phyloP scores from a whole-genome alignment of 2,113 vertebrate species.

The Paradoxurus hermaphroditus region DNA sequence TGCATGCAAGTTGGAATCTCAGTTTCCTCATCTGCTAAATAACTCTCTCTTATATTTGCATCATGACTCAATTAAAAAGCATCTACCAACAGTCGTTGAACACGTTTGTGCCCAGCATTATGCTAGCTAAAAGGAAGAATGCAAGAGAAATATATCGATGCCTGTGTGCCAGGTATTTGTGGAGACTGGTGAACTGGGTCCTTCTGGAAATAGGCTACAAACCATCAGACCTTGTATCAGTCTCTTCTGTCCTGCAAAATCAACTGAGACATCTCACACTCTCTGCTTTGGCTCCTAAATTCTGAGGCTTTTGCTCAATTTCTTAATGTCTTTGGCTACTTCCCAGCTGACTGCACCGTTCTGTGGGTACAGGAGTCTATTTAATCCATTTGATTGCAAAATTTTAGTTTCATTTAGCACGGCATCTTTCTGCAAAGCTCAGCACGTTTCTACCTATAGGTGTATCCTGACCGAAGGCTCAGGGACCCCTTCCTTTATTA shows the following conservation, averaged over 20 bases:
- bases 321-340: conserved; percentile 12
- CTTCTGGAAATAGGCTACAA: neutral
- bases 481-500: neutral
- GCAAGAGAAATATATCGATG: neutral
- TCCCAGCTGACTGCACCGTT: neutral
- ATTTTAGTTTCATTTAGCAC: neutral
- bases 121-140: neutral
- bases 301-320: neutral
- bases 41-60: neutral
- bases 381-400: neutral
- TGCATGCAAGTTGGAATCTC: neutral
- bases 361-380: neutral
- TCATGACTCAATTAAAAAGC: neutral
- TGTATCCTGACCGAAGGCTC: neutral
- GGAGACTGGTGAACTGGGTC: neutral
- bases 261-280: neutral
- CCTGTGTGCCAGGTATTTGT: neutral
- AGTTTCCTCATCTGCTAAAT: neutral
- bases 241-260: neutral
- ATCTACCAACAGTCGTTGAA: neutral
- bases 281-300: neutral
- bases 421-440: neutral
- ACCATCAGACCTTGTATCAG: neutral
- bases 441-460: neutral
- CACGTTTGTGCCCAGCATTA: neutral